Base-by-base conservation (phyloP, 2,113 vertebrate genomes). In the Antechinus flavipes region DNA sequence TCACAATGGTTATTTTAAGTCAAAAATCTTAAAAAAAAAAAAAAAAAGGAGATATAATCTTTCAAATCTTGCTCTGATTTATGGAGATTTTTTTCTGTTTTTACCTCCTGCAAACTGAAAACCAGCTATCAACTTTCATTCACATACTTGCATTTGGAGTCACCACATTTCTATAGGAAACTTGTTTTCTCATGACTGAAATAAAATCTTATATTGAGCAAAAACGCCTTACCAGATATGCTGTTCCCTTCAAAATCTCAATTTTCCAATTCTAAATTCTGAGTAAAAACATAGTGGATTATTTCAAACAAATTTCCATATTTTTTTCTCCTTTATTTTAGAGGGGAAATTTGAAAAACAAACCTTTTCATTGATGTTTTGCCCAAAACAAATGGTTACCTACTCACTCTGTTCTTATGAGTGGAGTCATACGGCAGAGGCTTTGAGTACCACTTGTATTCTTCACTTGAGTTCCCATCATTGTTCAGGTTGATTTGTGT, bases 361-460 rank as follows among this genome's bases (percentile, higher is more conserved):
- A 49, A 46, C 8, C 6, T 10, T 61, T 76, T 22, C 23, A 25
- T 42, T 8, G 2, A 3, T n/a, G 7, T 27, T 35, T 24, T 16
- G 11, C n/a, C 30, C 54, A 27, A 27, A 30, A 46, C 14, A 55
- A 94, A 93, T 0, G 0, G 89, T 84, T 84, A 84, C n/a, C n/a
- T 94, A 96, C 98, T 98, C 97, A 99, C 98, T 92, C 42, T 93
- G 23, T 96, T 93, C 89, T 98, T 98, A 61, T 49, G 95, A 46
- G 93, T 3, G 46, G 94, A 52, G 50, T 89, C 53, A 35, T 97
- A 96, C 9, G 98, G 91, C 96, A 91, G 3, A 0, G 91, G 94
- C 93, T 97, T 92, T 55, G 50, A 95, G 61, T 2, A 97, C 52
- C 92, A 93, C 35, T 96, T 84, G 22, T 97, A 95, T 52, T 96